phyloP scores from a whole-genome alignment of 2,888 invertebrate species.

The Molanna angustata region DNA sequence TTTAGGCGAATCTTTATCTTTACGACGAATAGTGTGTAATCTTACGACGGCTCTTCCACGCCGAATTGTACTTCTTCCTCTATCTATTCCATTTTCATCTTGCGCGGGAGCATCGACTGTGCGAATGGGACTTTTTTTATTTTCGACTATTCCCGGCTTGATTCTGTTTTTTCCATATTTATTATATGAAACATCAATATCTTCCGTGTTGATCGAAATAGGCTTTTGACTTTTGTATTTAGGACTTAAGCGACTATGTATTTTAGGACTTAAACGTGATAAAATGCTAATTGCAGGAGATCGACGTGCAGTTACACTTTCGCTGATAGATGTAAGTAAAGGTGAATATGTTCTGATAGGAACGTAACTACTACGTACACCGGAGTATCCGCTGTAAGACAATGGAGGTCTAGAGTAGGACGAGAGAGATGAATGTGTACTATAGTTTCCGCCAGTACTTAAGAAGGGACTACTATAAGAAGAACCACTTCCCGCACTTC shows the following conservation, averaged over 20 bases:
- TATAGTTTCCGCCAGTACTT: slow-evolving; percentile 50
- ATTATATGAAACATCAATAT: slow-evolving; percentile 78
- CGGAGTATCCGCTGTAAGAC: slow-evolving; percentile 33
- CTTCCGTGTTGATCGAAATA: slow-evolving; percentile 77
- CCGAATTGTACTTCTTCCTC: slow-evolving; percentile 59
- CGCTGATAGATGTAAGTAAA: slow-evolving; percentile 70
- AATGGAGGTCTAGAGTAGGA: slow-evolving; percentile 35
- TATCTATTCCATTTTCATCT: slow-evolving; percentile 37
- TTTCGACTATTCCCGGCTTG: not conserved
- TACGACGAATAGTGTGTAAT: slow-evolving; percentile 62
- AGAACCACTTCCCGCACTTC: slow-evolving; percentile 46
- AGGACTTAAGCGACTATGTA: slow-evolving; percentile 23
- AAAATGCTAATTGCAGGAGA: slow-evolving; percentile 40
- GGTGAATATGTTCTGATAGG: slow-evolving; percentile 62
- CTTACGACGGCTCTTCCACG: slow-evolving; percentile 73
- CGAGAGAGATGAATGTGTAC: slow-evolving; percentile 48
- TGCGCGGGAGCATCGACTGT: slow-evolving; percentile 5
- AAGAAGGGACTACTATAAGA: slow-evolving; percentile 54
- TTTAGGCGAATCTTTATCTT: slow-evolving; percentile 51
- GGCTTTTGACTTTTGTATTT: slow-evolving; percentile 52
- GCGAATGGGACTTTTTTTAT: no score
- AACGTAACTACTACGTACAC: slow-evolving; percentile 37
- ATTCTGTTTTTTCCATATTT: slow-evolving; percentile 46
- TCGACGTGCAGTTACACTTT: slow-evolving; percentile 49
- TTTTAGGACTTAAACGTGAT: slow-evolving; percentile 25